phyloP scores from a whole-genome alignment of 64 coral and sea anemone genomes.

The Montipora foliosa region DNA sequence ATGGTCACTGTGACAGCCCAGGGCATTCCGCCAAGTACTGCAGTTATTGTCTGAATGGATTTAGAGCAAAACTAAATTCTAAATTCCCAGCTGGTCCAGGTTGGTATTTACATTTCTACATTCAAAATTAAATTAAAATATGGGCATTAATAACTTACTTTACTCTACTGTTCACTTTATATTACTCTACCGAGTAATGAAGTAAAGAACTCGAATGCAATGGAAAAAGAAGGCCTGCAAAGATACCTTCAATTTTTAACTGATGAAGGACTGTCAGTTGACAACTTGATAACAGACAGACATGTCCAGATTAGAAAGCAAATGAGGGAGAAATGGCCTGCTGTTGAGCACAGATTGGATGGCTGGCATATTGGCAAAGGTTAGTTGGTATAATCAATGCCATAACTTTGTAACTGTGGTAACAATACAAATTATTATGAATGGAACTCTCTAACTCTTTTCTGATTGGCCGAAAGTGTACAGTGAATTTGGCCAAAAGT shows the following conservation, averaged over 20 bases:
- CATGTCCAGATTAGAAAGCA: conserved; percentile 51
- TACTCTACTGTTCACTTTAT: neutral
- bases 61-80: conserved; percentile 16
- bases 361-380: conserved; percentile 54
- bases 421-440: too few species aligned
- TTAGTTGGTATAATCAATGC: neutral
- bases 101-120: conserved; percentile 12
- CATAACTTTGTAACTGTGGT: too few species aligned
- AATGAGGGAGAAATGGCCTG: conserved; percentile 35
- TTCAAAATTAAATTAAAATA: neutral
- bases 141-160: neutral
- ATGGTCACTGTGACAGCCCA: conserved; percentile 40
- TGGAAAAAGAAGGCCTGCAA: conserved; percentile 54
- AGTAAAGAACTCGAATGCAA: conserved; percentile 55
- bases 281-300: conserved; percentile 36
- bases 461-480: too few species aligned
- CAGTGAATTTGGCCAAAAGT: too few species aligned
- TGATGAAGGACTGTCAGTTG: neutral
- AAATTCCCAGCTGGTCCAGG: conserved; percentile 20
- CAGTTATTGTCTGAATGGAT: conserved; percentile 13
- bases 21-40: conserved; percentile 27
- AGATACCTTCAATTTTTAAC: conserved; percentile 9
- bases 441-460: too few species aligned
- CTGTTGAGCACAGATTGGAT: conserved; percentile 43
- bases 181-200: conserved; percentile 49